Conservation (phyloP, 2,113 vertebrate species). For the Microcebus griseorufus region DNA sequence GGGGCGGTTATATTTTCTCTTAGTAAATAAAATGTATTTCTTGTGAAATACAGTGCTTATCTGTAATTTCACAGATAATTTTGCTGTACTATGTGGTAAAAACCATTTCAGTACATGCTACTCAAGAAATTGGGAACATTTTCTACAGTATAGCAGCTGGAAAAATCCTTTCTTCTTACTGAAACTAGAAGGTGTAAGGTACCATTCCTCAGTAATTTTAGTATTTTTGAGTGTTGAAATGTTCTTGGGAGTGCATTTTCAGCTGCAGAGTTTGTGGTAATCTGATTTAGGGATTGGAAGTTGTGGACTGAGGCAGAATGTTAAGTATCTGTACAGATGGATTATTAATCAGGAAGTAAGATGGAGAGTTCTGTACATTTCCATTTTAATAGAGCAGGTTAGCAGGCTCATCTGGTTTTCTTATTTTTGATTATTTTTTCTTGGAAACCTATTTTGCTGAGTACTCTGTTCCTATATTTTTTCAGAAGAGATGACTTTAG, state of each 20-base stretch:
- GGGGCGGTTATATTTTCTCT: background rate
- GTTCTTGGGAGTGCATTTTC: constrained; percentile 15
- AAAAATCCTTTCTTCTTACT: constrained; percentile 53
- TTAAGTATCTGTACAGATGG: constrained; percentile 46
- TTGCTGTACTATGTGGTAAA: background rate
- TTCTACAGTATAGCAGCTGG: constrained; percentile 42
- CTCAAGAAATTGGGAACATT: background rate
- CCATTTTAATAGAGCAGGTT: constrained; percentile 41
- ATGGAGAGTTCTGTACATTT: constrained; percentile 1
- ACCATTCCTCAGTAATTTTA: constrained; percentile 43
- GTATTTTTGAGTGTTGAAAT: constrained; percentile 53
- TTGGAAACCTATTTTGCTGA: constrained; percentile 17
- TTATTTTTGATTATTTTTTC: constrained; percentile 54
- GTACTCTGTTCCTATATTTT: background rate
- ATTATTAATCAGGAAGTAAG: constrained; percentile 53
- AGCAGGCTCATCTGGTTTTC: constrained; percentile 20
- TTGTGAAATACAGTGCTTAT: background rate
- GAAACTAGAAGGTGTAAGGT: constrained; percentile 47
- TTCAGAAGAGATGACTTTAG: constrained; percentile 28
- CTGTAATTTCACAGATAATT: constrained; percentile 25
- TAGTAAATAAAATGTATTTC: background rate
- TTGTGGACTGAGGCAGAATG: background rate
- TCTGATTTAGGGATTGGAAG: constrained; percentile 29
- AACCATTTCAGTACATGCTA: background rate
- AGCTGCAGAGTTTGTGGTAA: constrained; percentile 45